These are phyloP conservation scores for Toxostoma redivivum DNA, from an alignment of 2,113 vertebrate species.

Conservation along the genomic window DNA sequence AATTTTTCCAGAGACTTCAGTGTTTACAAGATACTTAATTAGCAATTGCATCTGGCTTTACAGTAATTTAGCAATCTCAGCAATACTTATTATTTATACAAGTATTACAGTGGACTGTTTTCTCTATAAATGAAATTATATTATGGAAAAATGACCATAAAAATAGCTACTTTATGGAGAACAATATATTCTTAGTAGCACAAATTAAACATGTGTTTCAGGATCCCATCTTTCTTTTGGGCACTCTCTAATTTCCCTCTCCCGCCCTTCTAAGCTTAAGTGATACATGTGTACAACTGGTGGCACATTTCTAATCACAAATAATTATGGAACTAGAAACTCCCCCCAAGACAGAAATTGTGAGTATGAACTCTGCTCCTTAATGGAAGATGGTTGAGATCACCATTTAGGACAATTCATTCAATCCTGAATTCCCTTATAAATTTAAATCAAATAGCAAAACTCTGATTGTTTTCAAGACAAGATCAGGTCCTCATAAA, in stretches of 20 bases:
- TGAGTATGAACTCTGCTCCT: background rate
- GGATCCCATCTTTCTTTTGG: background rate
- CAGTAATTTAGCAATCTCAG: background rate
- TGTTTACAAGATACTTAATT: background rate
- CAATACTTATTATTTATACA: background rate
- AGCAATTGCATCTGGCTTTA: background rate
- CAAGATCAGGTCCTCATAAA: background rate
- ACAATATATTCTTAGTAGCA: background rate
- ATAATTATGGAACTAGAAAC: background rate
- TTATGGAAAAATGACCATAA: background rate
- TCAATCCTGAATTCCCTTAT: background rate
- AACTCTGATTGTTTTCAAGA: background rate
- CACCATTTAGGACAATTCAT: background rate
- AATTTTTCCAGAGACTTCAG: background rate
- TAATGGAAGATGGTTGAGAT: background rate
- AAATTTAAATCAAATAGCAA: background rate
- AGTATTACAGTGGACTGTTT: background rate
- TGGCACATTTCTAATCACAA: background rate
- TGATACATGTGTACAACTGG: background rate
- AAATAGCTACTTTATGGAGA: background rate
- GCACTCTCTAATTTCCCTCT: background rate
- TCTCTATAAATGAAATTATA: background rate
- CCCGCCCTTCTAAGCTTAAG: background rate
- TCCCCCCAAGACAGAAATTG: rapidly evolving
- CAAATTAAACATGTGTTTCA: background rate